Evolutionary conservation across 2,888 invertebrate species (phyloP).

Genomic region (Cerastis leucographa): DNA sequence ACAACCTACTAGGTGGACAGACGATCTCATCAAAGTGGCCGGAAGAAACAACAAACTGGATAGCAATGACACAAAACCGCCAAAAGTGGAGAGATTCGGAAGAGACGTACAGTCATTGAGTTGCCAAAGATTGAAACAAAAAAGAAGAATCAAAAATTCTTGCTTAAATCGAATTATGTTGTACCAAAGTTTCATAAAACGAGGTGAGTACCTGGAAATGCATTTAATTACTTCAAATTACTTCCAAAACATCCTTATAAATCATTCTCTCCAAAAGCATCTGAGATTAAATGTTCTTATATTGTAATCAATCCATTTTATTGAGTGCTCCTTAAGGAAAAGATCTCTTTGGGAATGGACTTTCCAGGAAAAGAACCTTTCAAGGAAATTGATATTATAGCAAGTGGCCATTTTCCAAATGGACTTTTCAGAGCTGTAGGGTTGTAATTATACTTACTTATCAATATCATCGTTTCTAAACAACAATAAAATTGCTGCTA

Average conservation of each 20-base stretch:
- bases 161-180: background rate
- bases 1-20: background rate
- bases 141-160: no score
- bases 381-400: conserved; percentile 23
- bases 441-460: conserved; percentile 14
- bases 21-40: background rate
- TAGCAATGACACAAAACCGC: background rate
- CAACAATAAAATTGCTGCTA: background rate
- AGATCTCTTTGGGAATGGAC: background rate
- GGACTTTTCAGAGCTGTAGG: background rate
- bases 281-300: background rate
- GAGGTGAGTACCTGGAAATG: background rate
- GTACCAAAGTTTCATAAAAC: background rate
- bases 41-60: background rate
- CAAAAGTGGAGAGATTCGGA: background rate
- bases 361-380: conserved; percentile 9
- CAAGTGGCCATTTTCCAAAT: conserved; percentile 3
- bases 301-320: conserved; percentile 29
- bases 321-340: background rate
- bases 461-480: background rate
- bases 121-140: no score
- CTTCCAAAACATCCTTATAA: background rate
- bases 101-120: background rate
- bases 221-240: background rate
- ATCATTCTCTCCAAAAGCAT: background rate